Conservation (phyloP, 1,140 invertebrate species). For the Cydia amplana region DNA sequence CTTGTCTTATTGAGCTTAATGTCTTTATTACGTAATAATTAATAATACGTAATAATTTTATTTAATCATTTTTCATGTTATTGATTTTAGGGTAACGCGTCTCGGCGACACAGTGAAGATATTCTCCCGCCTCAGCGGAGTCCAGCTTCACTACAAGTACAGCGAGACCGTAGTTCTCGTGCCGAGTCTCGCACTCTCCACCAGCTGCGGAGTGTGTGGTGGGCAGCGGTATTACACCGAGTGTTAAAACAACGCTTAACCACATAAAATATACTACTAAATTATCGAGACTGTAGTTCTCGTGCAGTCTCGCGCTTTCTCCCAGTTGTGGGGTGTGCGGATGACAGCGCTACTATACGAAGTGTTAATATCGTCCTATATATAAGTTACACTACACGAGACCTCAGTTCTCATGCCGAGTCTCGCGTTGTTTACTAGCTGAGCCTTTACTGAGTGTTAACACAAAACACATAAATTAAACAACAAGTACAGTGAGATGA, state of each 20-base stretch:
- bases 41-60: too few relatives aligned
- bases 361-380: constrained; percentile 24
- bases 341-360: constrained; percentile 20
- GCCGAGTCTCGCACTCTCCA: constrained; percentile 51
- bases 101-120: constrained; percentile 39
- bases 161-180: constrained; percentile 56
- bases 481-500: too few relatives aligned
- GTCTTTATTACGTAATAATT: too few relatives aligned
- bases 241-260: not conserved
- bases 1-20: too few relatives aligned
- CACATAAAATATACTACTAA: not conserved
- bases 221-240: constrained; percentile 17
- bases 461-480: too few relatives aligned
- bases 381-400: constrained; percentile 52
- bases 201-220: constrained; percentile 50
- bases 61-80: too few relatives aligned
- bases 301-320: constrained; percentile 43
- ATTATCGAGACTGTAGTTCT: not conserved
- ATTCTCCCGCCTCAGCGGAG: constrained; percentile 48
- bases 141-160: constrained; percentile 51
- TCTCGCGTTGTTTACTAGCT: constrained; percentile 49
- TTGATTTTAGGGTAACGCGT: constrained; percentile 37
- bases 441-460: constrained; percentile 26
- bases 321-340: constrained; percentile 40
- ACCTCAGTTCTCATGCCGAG: constrained; percentile 54